phyloP scores from a whole-genome alignment of 2,113 vertebrate species.

The Brachyistius frenatus region DNA sequence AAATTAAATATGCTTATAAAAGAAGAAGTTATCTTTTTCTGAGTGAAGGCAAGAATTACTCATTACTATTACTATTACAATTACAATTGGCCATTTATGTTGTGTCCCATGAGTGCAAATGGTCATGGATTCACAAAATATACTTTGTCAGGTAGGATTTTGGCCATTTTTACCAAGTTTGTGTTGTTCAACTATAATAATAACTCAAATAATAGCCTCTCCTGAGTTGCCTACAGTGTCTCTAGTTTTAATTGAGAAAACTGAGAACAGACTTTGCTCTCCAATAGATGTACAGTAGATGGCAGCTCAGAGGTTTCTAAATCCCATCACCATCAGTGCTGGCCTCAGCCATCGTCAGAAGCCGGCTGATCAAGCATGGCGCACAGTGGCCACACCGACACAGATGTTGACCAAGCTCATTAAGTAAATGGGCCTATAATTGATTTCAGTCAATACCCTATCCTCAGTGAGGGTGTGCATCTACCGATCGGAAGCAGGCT shows the following conservation, averaged over 20 bases:
- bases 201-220: no score
- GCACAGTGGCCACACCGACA: constrained; percentile 32
- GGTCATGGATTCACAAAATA: background rate
- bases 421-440: constrained; percentile 72
- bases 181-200: background rate
- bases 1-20: no score
- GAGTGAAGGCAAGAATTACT: no score
- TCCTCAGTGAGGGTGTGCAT: constrained; percentile 45
- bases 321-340: constrained; percentile 1
- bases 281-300: constrained; percentile 7
- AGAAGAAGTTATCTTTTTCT: no score
- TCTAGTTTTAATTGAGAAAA: constrained; percentile 12
- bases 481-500: constrained; percentile 52
- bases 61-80: no score
- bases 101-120: background rate
- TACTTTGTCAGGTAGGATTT: background rate
- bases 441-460: constrained; percentile 71
- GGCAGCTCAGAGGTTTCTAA: constrained; percentile 14
- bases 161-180: background rate
- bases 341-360: constrained; percentile 21
- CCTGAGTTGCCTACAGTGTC: background rate
- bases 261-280: constrained; percentile 1
- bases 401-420: constrained; percentile 73
- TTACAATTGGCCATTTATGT: background rate
- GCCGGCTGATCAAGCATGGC: constrained; percentile 25